phyloP scores from a whole-genome alignment of 2,888 invertebrate genomes.

The Coleophora flavipennella region DNA sequence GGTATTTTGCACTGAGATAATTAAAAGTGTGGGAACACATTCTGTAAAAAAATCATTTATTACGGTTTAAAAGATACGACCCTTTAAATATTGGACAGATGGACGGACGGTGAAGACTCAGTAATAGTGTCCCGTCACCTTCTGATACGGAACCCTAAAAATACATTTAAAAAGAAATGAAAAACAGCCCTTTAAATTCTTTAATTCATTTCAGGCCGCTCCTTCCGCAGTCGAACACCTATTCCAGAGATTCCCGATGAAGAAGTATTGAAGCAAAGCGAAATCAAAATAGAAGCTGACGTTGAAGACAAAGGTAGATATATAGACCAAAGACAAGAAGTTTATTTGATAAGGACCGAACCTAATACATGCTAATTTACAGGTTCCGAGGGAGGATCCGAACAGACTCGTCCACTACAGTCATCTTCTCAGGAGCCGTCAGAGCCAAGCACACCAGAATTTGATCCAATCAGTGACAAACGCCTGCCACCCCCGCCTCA shows the following conservation, averaged over 20 bases:
- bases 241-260: conserved; percentile 73
- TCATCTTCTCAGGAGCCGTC: conserved; percentile 45
- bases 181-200: too few relatives aligned
- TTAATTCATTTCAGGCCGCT: conserved; percentile 23
- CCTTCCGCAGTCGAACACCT: conserved; percentile 70
- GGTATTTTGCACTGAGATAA: too few relatives aligned
- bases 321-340: too few relatives aligned
- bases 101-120: too few relatives aligned
- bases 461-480: conserved; percentile 30
- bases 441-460: conserved; percentile 37
- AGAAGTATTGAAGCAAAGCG: conserved; percentile 44
- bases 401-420: conserved; percentile 39
- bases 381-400: conserved; percentile 46
- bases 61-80: too few relatives aligned
- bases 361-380: background rate
- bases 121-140: too few relatives aligned
- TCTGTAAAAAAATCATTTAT: too few relatives aligned
- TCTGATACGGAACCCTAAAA: too few relatives aligned
- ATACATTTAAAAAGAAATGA: too few relatives aligned
- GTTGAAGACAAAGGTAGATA: conserved; percentile 50
- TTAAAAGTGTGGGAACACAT: too few relatives aligned
- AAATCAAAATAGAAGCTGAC: conserved; percentile 55
- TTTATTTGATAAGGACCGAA: too few relatives aligned
- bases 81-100: too few relatives aligned
- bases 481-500: conserved; percentile 34